These are phyloP conservation scores for Adelognathus sp. DNA, from an alignment of 2,888 invertebrate genomes.

Conservation along the genomic window DNA sequence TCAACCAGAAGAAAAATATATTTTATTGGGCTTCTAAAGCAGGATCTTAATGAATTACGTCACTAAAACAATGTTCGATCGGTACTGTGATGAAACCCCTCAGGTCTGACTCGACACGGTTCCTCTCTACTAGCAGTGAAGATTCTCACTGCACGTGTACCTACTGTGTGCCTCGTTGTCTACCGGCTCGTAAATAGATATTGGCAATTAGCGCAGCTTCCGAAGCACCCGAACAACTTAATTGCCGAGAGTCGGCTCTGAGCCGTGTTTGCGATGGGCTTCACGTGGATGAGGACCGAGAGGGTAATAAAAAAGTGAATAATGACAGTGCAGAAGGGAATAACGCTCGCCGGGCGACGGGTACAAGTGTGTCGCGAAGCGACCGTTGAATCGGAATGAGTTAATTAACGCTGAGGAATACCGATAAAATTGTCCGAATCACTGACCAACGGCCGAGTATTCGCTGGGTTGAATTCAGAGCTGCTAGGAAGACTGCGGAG, in stretches of 20 bases:
- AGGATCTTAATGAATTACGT: not conserved
- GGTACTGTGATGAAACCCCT: not conserved
- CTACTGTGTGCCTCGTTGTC: not conserved
- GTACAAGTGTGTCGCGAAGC: conserved; percentile 1
- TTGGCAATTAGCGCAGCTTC: conserved; percentile 8
- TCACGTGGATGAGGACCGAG: not conserved
- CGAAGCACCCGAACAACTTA: not conserved
- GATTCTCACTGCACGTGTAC: not conserved
- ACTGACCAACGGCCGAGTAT: not conserved
- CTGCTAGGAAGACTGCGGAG: not conserved
- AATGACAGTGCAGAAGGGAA: not conserved
- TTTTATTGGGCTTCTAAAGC: too few species aligned
- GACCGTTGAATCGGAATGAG: conserved; percentile 18
- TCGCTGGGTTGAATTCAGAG: not conserved
- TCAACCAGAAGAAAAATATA: too few species aligned
- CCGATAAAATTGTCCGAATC: not conserved
- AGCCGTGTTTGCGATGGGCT: not conserved
- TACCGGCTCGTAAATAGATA: conserved; percentile 10
- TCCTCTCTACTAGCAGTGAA: not conserved
- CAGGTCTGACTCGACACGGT: not conserved
- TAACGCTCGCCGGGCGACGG: not conserved
- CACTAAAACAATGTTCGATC: not conserved
- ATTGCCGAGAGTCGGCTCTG: not conserved
- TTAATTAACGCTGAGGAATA: conserved; percentile 17
- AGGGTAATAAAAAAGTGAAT: conserved; percentile 4